Conservation (phyloP, 2,888 invertebrate species). For the Oligia fasciuncula region DNA sequence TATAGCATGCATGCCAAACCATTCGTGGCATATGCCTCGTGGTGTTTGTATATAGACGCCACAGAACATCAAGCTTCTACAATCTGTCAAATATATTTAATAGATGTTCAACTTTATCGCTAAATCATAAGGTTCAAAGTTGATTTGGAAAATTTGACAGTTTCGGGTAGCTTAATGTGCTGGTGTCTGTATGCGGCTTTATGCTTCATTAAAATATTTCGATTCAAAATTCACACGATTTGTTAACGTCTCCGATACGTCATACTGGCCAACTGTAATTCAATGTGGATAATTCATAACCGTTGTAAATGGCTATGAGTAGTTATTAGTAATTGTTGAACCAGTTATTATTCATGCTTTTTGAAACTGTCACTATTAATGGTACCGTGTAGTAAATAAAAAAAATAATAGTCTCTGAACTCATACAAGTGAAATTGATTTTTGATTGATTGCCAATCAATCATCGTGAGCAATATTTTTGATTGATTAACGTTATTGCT, state of each 20-base stretch:
- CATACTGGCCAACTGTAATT: not conserved
- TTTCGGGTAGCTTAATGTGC: no score
- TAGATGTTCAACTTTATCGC: no score
- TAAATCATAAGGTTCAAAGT: no score
- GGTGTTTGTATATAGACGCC: no score
- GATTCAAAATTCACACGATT: not conserved
- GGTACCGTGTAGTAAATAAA: not conserved
- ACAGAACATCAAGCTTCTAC: no score
- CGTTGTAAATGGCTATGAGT: not conserved
- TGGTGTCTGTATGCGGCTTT: not conserved
- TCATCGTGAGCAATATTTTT: conserved; percentile 40
- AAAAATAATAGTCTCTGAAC: conserved; percentile 14
- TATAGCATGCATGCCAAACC: not conserved
- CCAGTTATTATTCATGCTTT: not conserved
- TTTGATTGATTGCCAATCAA: conserved; percentile 52
- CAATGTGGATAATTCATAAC: not conserved
- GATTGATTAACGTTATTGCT: conserved; percentile 45
- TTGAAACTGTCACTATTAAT: not conserved
- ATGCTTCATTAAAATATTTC: not conserved
- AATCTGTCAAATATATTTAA: no score
- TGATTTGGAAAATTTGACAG: no score
- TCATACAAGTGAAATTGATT: conserved; percentile 31
- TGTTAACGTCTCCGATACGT: not conserved
- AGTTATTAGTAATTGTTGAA: not conserved
- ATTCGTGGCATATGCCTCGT: not conserved